Conservation (phyloP, 1,140 invertebrate genomes). For the Pentalonia nigronervosa region DNA sequence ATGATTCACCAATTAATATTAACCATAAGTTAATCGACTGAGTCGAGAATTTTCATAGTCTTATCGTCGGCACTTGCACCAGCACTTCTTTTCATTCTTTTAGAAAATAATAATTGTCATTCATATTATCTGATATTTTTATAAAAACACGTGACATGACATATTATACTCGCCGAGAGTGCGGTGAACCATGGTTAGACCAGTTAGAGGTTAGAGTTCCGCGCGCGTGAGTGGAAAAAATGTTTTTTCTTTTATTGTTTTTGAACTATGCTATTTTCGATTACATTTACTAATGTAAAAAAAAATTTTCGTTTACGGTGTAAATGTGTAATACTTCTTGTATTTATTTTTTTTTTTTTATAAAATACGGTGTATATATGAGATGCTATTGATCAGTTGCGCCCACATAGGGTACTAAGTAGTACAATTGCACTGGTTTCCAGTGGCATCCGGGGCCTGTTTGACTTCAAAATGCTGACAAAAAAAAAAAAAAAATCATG, state of each 20-base stretch:
- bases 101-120: not conserved
- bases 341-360: slow-evolving; percentile 7
- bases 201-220: no score
- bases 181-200: no score
- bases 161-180: not conserved
- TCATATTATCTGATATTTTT: not conserved
- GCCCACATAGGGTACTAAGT: no score
- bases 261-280: not conserved
- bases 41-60: not conserved
- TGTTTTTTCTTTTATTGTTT: not conserved
- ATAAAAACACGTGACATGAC: not conserved
- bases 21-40: not conserved
- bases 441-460: no score
- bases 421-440: no score
- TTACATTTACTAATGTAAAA: not conserved
- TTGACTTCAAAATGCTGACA: no score
- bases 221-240: not conserved
- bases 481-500: no score
- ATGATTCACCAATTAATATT: not conserved
- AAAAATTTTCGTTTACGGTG: not conserved
- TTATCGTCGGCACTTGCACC: not conserved
- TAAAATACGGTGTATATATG: not conserved
- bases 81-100: not conserved
- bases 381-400: no score
- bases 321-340: not conserved